Evolutionary conservation across 2,797 vertebrate species (phyloP).

Genomic region (Mormyrops boulengeri): DNA sequence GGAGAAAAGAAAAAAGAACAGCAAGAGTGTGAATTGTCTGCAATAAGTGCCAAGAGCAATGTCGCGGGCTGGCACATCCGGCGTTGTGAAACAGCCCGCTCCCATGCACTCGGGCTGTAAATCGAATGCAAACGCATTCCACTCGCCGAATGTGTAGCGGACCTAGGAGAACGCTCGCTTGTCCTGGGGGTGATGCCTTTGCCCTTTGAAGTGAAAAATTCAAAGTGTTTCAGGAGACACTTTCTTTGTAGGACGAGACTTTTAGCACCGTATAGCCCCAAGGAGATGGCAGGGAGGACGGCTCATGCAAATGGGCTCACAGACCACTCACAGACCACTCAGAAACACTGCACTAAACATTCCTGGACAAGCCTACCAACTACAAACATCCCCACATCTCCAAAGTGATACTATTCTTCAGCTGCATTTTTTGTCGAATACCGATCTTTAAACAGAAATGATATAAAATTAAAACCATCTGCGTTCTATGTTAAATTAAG

Average conservation of each 20-base stretch:
- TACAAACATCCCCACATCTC: background rate
- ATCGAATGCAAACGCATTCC: slow-evolving; percentile 2
- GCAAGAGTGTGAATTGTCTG: background rate
- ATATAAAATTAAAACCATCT: background rate
- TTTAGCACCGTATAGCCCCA: too few species aligned
- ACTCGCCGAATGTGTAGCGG: background rate
- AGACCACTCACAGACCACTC: background rate
- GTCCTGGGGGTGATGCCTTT: slow-evolving; percentile 12
- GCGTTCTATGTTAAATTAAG: background rate
- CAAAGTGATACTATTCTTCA: background rate
- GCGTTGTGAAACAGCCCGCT: background rate
- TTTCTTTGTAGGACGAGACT: background rate
- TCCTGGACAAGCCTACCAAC: background rate
- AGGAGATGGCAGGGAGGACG: background rate
- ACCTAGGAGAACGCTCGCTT: background rate
- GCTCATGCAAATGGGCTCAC: background rate
- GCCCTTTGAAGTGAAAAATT: slow-evolving; percentile 14
- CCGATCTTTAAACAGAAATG: background rate
- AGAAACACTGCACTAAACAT: background rate
- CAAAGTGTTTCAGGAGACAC: background rate
- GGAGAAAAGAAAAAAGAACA: background rate
- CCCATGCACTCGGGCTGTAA: background rate
- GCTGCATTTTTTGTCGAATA: background rate
- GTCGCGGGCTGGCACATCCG: background rate
- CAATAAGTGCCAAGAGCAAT: background rate